These are phyloP conservation scores for Neoascia interrupta DNA, from an alignment of 2,888 invertebrate species.

Conservation along the genomic window DNA sequence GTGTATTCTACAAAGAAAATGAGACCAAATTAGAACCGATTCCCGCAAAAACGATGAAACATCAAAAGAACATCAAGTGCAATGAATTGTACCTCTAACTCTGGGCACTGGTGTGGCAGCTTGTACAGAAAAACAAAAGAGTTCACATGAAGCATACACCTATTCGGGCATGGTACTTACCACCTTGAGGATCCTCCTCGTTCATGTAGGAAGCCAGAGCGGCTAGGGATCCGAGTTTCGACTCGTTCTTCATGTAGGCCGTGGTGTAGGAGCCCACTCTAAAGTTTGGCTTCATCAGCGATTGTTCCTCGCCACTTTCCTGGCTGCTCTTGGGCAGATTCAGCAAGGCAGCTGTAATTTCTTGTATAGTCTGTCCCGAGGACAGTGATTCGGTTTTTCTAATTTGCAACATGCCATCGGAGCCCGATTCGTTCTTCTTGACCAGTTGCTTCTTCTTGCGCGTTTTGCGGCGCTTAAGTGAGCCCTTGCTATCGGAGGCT, in stretches of 20 bases:
- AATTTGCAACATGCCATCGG: slow-evolving; percentile 84
- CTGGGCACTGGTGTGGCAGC: slow-evolving; percentile 77
- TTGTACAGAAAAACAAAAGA: slow-evolving; percentile 73
- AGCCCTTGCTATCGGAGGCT: slow-evolving; percentile 78
- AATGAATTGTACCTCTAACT: slow-evolving; percentile 74
- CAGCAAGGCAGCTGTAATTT: slow-evolving; percentile 81
- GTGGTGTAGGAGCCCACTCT: slow-evolving; percentile 83
- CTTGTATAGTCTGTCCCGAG: slow-evolving; percentile 83
- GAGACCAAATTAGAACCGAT: too few species aligned
- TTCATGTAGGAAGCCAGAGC: slow-evolving; percentile 78
- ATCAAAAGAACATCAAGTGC: slow-evolving; percentile 47
- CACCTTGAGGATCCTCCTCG: slow-evolving; percentile 72
- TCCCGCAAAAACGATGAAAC: neutral
- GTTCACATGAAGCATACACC: slow-evolving; percentile 63
- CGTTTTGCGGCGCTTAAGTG: slow-evolving; percentile 77
- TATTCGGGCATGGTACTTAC: slow-evolving; percentile 72
- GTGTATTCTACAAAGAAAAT: slow-evolving; percentile 81
- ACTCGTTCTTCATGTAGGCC: slow-evolving; percentile 76
- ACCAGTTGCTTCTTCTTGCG: slow-evolving; percentile 76
- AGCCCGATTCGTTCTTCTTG: slow-evolving; percentile 82
- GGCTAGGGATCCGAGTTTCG: slow-evolving; percentile 78
- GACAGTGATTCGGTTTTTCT: slow-evolving; percentile 76
- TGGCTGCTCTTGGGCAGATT: slow-evolving; percentile 71
- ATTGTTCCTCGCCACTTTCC: slow-evolving; percentile 85
- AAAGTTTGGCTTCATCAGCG: slow-evolving; percentile 83